Evolutionary conservation across 2,113 vertebrate genomes (phyloP), one percentile per base, ranked within the genome.

Genomic region (Podilymbus podiceps): DNA sequence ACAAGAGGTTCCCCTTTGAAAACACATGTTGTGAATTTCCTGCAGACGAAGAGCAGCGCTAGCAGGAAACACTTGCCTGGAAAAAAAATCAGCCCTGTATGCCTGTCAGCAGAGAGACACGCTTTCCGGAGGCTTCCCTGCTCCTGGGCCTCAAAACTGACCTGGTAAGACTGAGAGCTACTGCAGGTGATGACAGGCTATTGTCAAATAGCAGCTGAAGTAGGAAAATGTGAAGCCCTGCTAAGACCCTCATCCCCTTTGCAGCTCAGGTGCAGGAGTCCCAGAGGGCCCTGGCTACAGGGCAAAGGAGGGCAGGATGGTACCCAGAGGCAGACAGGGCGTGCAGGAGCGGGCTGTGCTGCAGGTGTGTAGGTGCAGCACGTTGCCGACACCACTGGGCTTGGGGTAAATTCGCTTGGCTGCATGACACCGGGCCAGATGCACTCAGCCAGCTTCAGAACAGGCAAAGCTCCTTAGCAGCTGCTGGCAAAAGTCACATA

Each of bases 301-400:
- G 27, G 40, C 0, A 2, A 73, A 85, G 60, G 46, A 68, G 35
- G 35, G 49, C 21, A 30, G 71, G 69, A 20, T 27, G 27, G 33
- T 64, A 62, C 9, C 30, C 55, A 33, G n/a, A 63, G 17, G 30
- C 50, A 59, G 27, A 49, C 8, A 4, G 25, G 27, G 6, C 5
- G 2, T 14, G 35, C 9, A 12, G 63, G 42, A 71, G 47, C 0
- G 5, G 47, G 42, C 35, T 0, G 0, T 50, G 42, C 20, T 44
- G 59, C 35, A 42, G 59, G 46, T 47, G n/a, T 30, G 28, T 59
- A 38, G 19, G 23, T 47, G 44, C 38, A 33, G 35, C 24, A 14
- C 21, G 12, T 15, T 60, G 35, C n/a, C 2, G 7, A 30, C 38
- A 55, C 9, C 1, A 0, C 4, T 19, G 42, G 8, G 35, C 31